A percentile compares a stretch with the other conserved stretches of the same genome.
Conservation (phyloP, 1,140 invertebrate species). For the Acarapis woodi region DNA sequence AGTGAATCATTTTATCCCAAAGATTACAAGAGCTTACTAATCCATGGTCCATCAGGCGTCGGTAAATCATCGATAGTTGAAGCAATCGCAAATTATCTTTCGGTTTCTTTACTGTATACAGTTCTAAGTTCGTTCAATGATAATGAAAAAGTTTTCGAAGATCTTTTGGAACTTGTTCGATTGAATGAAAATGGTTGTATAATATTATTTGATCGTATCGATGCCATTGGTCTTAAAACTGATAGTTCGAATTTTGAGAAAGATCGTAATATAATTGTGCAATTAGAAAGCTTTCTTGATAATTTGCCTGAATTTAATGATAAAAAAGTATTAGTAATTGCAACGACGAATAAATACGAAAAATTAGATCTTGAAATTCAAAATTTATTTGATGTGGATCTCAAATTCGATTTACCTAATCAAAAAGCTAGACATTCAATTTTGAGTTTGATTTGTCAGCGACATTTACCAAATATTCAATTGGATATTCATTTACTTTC, state of each 20-base stretch:
- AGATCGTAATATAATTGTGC: slow-evolving; percentile 75
- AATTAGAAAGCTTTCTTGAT: slow-evolving; percentile 61
- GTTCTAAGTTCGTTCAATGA: slow-evolving; percentile 77
- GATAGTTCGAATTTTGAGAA: slow-evolving; percentile 65
- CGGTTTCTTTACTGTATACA: slow-evolving; percentile 45
- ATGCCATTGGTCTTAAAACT: slow-evolving; percentile 52
- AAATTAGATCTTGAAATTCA: slow-evolving; percentile 68
- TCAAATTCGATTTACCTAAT: slow-evolving; percentile 65
- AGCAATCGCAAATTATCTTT: slow-evolving; percentile 49
- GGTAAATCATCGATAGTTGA: slow-evolving; percentile 69
- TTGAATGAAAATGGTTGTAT: slow-evolving; percentile 41
- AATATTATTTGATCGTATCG: slow-evolving; percentile 80
- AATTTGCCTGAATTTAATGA: slow-evolving; percentile 19
- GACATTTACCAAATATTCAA: slow-evolving; percentile 31
- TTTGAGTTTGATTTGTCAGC: slow-evolving; percentile 27
- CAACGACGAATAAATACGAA: slow-evolving; percentile 79
- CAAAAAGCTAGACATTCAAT: slow-evolving; percentile 32
- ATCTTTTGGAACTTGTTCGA: slow-evolving; percentile 69
- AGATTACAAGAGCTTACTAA: slow-evolving; percentile 38
- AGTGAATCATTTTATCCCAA: slow-evolving; percentile 41
- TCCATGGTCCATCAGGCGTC: slow-evolving; percentile 73
- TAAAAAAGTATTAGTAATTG: slow-evolving; percentile 49
- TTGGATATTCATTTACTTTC: slow-evolving; percentile 41
- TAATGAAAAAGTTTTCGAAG: slow-evolving; percentile 72
- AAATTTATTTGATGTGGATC: slow-evolving; percentile 62